Conservation (phyloP, 1,140 invertebrate species). For the Papilio machaon region DNA sequence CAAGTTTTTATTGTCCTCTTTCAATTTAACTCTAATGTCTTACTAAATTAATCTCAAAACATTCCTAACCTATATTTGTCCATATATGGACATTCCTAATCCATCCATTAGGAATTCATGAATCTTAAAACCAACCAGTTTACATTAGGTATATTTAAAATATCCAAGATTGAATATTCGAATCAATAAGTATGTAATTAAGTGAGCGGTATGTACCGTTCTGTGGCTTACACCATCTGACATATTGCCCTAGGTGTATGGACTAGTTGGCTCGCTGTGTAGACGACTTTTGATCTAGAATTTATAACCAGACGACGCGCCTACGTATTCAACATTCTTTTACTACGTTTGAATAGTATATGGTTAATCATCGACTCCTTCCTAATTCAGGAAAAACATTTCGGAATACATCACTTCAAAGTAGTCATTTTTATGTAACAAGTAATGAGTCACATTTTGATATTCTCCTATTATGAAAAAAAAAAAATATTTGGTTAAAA, state of each 20-base stretch:
- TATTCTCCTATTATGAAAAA: background rate
- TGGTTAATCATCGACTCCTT: background rate
- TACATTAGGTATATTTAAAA: background rate
- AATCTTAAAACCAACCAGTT: background rate
- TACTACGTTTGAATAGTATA: background rate
- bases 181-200: constrained; percentile 24
- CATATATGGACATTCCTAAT: no score
- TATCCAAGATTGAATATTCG: background rate
- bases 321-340: background rate
- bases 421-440: background rate
- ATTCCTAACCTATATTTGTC: background rate
- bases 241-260: background rate
- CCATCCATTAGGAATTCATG: background rate
- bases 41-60: background rate
- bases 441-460: background rate
- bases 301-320: background rate
- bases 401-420: background rate
- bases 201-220: constrained; percentile 9
- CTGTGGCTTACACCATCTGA: background rate
- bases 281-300: constrained; percentile 1
- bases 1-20: constrained; percentile 40
- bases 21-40: constrained; percentile 39
- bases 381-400: background rate
- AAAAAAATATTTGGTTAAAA: background rate
- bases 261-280: background rate